Evolutionary conservation across 2,888 invertebrate genomes (phyloP), one percentile per base, ranked within the genome.

Genomic region (Apodemia duryi): DNA sequence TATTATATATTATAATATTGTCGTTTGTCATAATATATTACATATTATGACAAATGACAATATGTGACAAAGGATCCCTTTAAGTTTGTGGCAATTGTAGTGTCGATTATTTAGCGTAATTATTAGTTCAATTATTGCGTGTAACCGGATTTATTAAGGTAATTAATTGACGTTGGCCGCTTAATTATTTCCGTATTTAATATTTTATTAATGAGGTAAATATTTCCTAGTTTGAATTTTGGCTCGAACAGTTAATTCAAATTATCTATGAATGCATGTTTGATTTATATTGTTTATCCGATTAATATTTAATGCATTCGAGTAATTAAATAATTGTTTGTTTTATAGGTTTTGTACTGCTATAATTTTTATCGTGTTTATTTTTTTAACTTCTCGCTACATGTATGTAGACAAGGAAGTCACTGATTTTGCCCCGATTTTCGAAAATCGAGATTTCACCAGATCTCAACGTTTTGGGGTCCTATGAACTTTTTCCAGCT

Each of bases 61-160:
- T 21, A 21, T 38, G 6, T 38, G 6, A 38, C 38, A 38, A 7
- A 38, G 7, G 7, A 7, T 38, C 38, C 7, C 38, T 38, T 9
- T 38, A 9, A 7, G 7, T 38, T 38, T 1, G 9, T 1, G 9
- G 38, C 38, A 38, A 38, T 38, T 38, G 38, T 38, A 38, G 38
- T 9, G 7, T 38, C 7, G 9, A 38, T 9, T 57, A 57, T 32
- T 57, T 32, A 13, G 57, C 13, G 10, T 32, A 32, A 57, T 57
- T 57, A 57, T 57, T 57, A 57, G 57, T 57, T 57, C 57, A 57
- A 57, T 57, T 57, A 57, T 57, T 57, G 57, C 57, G 57, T 57
- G 57, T 57, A 57, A 57, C 32, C 54, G 54, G 57, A 57, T 57
- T 57, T 57, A 57, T 57, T 57, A 57, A 57, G 57, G 57, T 57